Base-by-base conservation (phyloP, 2,797 vertebrate species). In the Notamacropus eugenii region DNA sequence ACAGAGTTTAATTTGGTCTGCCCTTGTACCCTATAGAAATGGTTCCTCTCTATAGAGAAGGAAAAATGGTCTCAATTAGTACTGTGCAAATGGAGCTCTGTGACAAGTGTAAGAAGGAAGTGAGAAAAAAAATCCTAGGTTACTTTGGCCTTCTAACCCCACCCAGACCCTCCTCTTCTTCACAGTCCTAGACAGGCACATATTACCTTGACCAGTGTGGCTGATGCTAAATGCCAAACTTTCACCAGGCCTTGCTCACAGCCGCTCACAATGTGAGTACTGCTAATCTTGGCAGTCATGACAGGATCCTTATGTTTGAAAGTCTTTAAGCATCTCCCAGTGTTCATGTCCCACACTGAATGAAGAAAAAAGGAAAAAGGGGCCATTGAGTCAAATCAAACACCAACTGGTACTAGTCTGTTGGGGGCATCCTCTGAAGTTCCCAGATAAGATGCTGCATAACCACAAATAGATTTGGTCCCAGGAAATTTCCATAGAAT, bases 261-360 rank as follows among this genome's bases (percentile, higher is more conserved):
- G 97, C 99, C 98, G 54, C 99, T 99, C 97, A 99, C 98, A 1
- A 99, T 98, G 0, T 96, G 96, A 1, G 93, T 96, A 0, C 97
- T 59, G 4, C 96, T 98, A 95, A 99, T 99, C 98, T 97, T 99
- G 97, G 99, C 99, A 34, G 99, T 99, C 62, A 97, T 95, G 56
- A 99, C 97, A 1, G 98, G 96, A 56, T 98, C 97, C 24, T 82
- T 97, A 98, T 99, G 99, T 96, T 98, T 99, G 97, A 99, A 99
- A 0, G 98, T 99, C 91, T 98, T 98, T 0, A 99, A 95, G 28
- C 98, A 99, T 74, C 98, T 98, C 91, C 99, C 99, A 1, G 98
- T 99, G 22, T 96, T 46, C 54, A 99, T 94, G 97, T 98, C 98
- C 99, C 99, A 99, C 97, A 99, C 99, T 99, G 97, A 59, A 96